Base-by-base conservation (phyloP, 2,113 vertebrate species). In the Callaeas wilsoni region DNA sequence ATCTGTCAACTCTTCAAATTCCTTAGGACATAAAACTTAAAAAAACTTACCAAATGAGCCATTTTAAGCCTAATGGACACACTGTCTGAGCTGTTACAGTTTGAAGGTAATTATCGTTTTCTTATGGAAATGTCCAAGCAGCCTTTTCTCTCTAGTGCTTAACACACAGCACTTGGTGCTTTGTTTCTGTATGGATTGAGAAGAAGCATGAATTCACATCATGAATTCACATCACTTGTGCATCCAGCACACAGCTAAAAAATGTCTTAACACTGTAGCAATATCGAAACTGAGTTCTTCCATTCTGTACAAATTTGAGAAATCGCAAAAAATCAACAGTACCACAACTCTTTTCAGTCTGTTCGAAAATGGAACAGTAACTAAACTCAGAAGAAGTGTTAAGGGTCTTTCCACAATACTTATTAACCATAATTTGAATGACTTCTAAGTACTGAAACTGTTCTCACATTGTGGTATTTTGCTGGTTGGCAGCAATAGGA, bases 211-310 rank as follows among this genome's bases (percentile, higher is more conserved):
- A n/a, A 47, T 83, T 63, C 44, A 10, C 17, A 32, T 47, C 16
- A 20, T 9, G 25, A 39, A 44, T n/a, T n/a, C n/a, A n/a, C n/a
- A n/a, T 60, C n/a, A 39, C 17, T 64, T 71, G 50, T 0, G 0
- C 13, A 63, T 26, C 37, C 56, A 73, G 17, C 26, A 59, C 21
- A 75, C 8, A 57, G 7, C 35, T 9, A 83, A 60, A 10, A 37
- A 77, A 35, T 16, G 3, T 6, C 12, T 46, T 29, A 81, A 32
- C 81, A n/a, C 0, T 9, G 1, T 16, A 27, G 29, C 26, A 57
- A 46, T 47, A 46, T 7, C 1, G 3, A 73, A 59, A 35, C 22
- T 6, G 13, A 64, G 5, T 23, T 44, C 16, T 69, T 26, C 9
- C 53, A 35, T 76, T 89, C 56, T 57, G 16, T 32, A 13, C 1